Evolutionary conservation across 2,888 invertebrate genomes (phyloP).

Genomic region (Folsomia manolachei): DNA sequence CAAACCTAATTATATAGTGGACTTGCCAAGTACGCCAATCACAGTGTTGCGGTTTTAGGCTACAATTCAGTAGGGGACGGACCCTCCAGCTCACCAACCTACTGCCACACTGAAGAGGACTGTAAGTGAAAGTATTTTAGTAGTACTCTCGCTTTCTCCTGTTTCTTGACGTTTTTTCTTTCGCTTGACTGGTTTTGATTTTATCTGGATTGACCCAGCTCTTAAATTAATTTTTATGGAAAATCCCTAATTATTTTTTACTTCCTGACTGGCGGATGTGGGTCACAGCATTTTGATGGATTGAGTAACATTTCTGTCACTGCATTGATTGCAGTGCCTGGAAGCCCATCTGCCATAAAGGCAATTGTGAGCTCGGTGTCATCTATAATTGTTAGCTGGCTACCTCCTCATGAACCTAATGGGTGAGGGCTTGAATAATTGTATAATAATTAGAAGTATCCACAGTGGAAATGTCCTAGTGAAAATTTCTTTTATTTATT

Average conservation of each 20-base stretch:
- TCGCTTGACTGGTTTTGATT: background rate
- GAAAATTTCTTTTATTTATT: too few relatives aligned
- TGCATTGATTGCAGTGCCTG: conserved; percentile 55
- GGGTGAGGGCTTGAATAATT: too few relatives aligned
- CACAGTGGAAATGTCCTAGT: too few relatives aligned
- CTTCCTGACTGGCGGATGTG: too few relatives aligned
- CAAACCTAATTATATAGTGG: conserved; percentile 69
- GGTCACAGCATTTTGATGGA: too few relatives aligned
- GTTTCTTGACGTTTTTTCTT: background rate
- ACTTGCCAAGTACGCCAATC: conserved; percentile 73
- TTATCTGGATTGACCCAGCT: conserved; percentile 16
- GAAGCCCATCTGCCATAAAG: conserved; percentile 56
- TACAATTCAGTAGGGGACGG: conserved; percentile 77
- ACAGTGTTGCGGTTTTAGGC: conserved; percentile 75
- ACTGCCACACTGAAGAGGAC: conserved; percentile 75
- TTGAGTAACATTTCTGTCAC: too few relatives aligned
- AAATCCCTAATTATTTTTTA: too few relatives aligned
- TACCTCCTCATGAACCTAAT: conserved; percentile 64
- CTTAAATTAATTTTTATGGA: too few relatives aligned
- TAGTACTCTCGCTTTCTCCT: too few relatives aligned
- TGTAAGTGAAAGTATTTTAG: conserved; percentile 57
- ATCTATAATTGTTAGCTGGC: conserved; percentile 57
- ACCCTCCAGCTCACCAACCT: conserved; percentile 63
- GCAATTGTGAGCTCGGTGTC: conserved; percentile 54
- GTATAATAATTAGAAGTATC: too few relatives aligned